phyloP scores from a whole-genome alignment of 2,888 invertebrate genomes.

The Noctua janthe region DNA sequence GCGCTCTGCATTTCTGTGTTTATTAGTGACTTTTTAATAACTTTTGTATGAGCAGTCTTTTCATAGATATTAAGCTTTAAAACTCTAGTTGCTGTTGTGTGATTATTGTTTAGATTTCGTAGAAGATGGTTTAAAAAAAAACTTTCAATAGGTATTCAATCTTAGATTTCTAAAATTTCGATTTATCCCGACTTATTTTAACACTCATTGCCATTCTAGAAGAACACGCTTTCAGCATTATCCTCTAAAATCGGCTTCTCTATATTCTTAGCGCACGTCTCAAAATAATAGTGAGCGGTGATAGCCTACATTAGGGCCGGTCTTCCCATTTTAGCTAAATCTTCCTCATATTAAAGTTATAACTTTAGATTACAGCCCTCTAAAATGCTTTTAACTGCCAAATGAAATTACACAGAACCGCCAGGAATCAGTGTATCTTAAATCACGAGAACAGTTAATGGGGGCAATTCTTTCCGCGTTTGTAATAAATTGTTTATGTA shows the following conservation, averaged over 20 bases:
- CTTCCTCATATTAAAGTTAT: conserved; percentile 35
- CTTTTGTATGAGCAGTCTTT: background rate
- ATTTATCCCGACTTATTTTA: background rate
- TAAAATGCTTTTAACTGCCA: conserved; percentile 37
- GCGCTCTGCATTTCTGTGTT: conserved; percentile 2
- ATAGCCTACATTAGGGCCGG: conserved; percentile 24
- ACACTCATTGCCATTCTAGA: conserved; percentile 19
- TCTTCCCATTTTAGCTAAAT: conserved; percentile 11
- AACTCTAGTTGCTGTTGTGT: no score
- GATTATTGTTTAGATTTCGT: background rate
- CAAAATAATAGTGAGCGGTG: conserved; percentile 21
- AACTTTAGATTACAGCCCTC: conserved; percentile 12
- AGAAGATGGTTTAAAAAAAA: background rate
- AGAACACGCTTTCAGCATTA: background rate
- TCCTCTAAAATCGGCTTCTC: background rate
- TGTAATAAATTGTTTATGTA: conserved; percentile 48
- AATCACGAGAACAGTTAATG: conserved; percentile 51
- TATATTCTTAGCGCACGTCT: conserved; percentile 13
- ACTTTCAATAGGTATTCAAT: background rate
- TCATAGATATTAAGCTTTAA: background rate
- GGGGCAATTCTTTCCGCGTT: conserved; percentile 35
- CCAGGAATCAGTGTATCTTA: conserved; percentile 36
- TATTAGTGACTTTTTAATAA: background rate
- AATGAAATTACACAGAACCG: conserved; percentile 33
- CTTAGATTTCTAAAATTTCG: background rate